Evolutionary conservation across 2,113 vertebrate genomes (phyloP).

Genomic region (Paracanthobrama guichenoti): DNA sequence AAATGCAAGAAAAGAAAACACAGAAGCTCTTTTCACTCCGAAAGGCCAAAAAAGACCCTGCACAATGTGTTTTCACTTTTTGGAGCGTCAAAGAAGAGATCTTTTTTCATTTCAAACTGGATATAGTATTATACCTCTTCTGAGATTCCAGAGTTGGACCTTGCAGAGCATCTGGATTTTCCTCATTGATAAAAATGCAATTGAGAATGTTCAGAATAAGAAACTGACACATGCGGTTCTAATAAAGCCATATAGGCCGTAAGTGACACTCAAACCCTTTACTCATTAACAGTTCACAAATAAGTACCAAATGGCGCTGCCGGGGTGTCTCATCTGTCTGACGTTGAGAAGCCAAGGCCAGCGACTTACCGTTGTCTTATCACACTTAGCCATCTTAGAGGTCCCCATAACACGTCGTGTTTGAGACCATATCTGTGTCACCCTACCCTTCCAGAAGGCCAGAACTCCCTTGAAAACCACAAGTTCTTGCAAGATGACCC

Average conservation of each 20-base stretch:
- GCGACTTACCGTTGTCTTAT: constrained; percentile 53
- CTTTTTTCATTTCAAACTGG: constrained; percentile 54
- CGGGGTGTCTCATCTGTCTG: constrained; percentile 21
- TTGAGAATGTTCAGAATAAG: constrained; percentile 56
- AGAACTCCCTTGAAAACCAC: constrained; percentile 51
- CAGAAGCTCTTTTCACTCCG: constrained; percentile 22
- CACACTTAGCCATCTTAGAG: constrained; percentile 63
- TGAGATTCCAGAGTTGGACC: constrained; percentile 3
- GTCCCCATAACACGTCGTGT: constrained; percentile 62
- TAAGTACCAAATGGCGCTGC: constrained; percentile 53
- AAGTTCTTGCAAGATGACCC: constrained; percentile 58
- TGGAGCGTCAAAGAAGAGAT: constrained; percentile 51
- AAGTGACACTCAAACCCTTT: constrained; percentile 59
- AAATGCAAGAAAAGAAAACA: constrained; percentile 30
- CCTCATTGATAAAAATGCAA: constrained; percentile 56
- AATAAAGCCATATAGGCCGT: constrained; percentile 61
- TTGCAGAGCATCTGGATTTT: constrained; percentile 60
- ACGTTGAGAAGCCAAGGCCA: constrained; percentile 3
- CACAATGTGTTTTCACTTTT: constrained; percentile 64
- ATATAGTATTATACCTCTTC: constrained; percentile 53
- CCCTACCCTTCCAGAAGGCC: constrained; percentile 53
- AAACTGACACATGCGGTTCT: constrained; percentile 66
- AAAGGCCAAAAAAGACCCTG: constrained; percentile 37
- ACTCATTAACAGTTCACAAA: constrained; percentile 64
- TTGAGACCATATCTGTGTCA: constrained; percentile 61